Evolutionary conservation across 2,797 vertebrate species (phyloP), one percentile per base, ranked within the genome.

Genomic region (Typhlichthys eigenmanni): DNA sequence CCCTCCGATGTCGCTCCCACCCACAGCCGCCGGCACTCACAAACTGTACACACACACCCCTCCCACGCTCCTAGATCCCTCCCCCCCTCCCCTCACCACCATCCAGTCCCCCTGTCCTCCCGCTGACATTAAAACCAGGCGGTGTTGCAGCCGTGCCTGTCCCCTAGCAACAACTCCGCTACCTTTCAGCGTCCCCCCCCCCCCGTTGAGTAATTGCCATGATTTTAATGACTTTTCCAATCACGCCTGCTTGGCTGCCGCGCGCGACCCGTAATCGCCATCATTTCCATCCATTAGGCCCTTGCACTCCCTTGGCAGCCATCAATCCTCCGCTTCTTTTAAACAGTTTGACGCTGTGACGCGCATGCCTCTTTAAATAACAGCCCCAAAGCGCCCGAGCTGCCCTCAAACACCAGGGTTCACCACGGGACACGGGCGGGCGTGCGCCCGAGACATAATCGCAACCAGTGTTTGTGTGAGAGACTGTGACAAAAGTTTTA

Each of bases 161-260:
- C 51, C 49, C 53, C 34, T 17, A 58, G 49, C 17, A 63, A 58
- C 13, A 2, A 38, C 45, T 43, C 51, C 64, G 62, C 71, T 74
- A 69, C 71, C 71, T 76, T 68, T 29, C 47, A 72, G 54, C 1
- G 10, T 58, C 74, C 62, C 74, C 64, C 62, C 74, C 60, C 74
- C 63, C 74, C 64, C 52, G 13, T 79, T 58, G 60, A 81, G 69
- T 78, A 78, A 86, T 72, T 75, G 72, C 64, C 68, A 66, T 68
- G 55, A 77, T 82, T 83, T 83, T 78, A 89, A 85, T 79, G 69
- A 70, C 78, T 70, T 76, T 83, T 87, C 75, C 73, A 84, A 78
- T 80, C 73, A 83, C 71, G 71, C 68, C 72, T 81, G 66, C 76
- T 76, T 81, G 59, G 78, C 77, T 68, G 60, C 67, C 74, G 84